Evolutionary conservation across 1,140 invertebrate genomes (phyloP), one percentile per base, ranked within the genome.

Genomic region (Polypedilum pembai): DNA sequence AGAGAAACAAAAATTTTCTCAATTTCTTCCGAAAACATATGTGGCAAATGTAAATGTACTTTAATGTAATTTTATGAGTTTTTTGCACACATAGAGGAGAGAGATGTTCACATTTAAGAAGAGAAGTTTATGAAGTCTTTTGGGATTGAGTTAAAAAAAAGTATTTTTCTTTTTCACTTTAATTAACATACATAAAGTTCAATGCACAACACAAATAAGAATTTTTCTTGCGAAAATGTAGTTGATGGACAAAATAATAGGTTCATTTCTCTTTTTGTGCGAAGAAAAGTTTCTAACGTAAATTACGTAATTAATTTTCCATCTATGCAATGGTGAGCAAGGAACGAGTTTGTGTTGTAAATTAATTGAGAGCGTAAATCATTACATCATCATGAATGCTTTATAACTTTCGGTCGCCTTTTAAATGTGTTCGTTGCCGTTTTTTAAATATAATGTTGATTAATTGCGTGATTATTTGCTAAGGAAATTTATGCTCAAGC

Each of bases 241-340:
- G 65, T 69, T 69, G 65, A 69, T 18, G 65, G 18, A 20, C 65
- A 69, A 69, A 69, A 18, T 69, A 69, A 69, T 69, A 69, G 65
- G 20, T 18, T 69, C 65, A 69, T 69, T 69, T 69, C 65, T 69
- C 65, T 69, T 69, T 18, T 7, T 1, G 17, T 20, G 17, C 1
- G 65, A 7, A 7, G 17, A 69, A 69, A 69, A 69, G 24, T 33
- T 33, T 33, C n/a, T 18, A n/a, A 17, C 63, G 17, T 69, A 69
- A 69, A 69, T 69, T 69, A 21, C 65, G 65, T 69, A 69, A 69
- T 69, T 69, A 69, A 69, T 69, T 69, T 69, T 69, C 65, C 20
- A 20, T 69, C 65, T 20, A 18, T 18, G 65, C 45, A 56, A 8
- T 10, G 20, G 1, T 2, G 5, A 21, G 18, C n/a, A 69, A n/a